Base-by-base conservation (phyloP, 2,113 vertebrate genomes). In the Chamaetylas fuelleborni region DNA sequence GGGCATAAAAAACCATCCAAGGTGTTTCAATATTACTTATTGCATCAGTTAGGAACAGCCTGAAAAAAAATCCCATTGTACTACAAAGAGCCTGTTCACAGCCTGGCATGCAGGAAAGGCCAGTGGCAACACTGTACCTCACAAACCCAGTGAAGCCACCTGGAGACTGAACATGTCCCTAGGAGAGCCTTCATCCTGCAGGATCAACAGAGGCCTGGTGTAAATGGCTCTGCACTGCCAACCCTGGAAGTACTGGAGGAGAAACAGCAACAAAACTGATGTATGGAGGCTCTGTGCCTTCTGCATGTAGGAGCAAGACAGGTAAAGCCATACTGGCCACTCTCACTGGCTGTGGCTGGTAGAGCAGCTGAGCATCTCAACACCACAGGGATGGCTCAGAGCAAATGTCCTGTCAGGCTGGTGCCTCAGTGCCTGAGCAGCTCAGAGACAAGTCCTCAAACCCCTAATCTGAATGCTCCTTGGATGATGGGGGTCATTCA, bases 401-500 rank as follows among this genome's bases (percentile, higher is more conserved):
- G 72, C 24, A 69, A 67, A 40, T 9, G 34, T 8, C n/a, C 22
- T 11, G 0, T 45, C 57, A 64, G 28, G 20, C 62, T 80, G 71
- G 48, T 60, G 53, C 26, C 43, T 65, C 29, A 42, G 12, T 64
- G 57, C 29, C 56, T 54, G 51, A 79, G 42, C 0, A 4, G 24
- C 66, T 92, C 51, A 76, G 57, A 64, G 40, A n/a, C 1, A 1
- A 15, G 19, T 38, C 20, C 24, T 71, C 84, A 53, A 38, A 22
- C 5, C 12, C n/a, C 65, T 81, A 2, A 42, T 38, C 29, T 65
- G 45, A 74, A 31, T 3, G 2, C 17, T 50, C 25, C 15, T 48
- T 10, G 38, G 19, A 1, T 36, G 25, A n/a, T 0, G 1, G 8
- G 14, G 14, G 2, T 38, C 0, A 1, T 77, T 8, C 45, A 77